Conservation (phyloP, 2,113 vertebrate genomes). For the Oreochromis spilurus region DNA sequence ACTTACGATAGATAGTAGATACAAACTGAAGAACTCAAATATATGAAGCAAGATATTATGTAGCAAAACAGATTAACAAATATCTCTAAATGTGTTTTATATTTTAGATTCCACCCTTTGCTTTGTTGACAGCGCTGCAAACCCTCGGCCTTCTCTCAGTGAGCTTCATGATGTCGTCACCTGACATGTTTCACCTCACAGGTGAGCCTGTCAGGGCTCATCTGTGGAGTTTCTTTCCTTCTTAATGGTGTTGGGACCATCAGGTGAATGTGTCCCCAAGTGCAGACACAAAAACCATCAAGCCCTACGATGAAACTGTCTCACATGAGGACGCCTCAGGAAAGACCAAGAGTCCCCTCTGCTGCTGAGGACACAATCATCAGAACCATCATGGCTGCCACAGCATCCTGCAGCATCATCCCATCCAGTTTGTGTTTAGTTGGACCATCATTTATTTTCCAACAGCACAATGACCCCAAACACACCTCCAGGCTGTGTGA, state of each 20-base stretch:
- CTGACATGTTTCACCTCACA: not conserved
- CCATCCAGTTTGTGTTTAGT: not conserved
- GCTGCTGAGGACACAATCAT: not conserved
- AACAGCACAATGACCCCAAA: not conserved
- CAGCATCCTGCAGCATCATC: not conserved
- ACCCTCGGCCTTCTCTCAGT: rapidly evolving
- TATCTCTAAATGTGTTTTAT: not conserved
- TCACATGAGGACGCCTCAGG: too few relatives aligned
- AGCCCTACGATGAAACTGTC: too few relatives aligned
- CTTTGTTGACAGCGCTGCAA: rapidly evolving
- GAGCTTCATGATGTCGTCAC: not conserved
- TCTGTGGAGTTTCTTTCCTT: too few relatives aligned
- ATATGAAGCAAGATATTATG: not conserved
- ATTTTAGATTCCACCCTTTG: not conserved
- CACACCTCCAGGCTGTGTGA: not conserved
- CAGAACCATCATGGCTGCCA: rapidly evolving
- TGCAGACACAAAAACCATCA: too few relatives aligned
- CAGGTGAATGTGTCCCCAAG: too few relatives aligned
- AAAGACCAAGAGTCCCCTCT: not conserved
- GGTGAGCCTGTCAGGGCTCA: too few relatives aligned
- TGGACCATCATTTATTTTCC: rapidly evolving
- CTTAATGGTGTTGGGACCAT: too few relatives aligned
- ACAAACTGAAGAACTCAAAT: not conserved
- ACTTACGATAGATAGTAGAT: not conserved
- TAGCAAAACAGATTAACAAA: not conserved